Evolutionary conservation across 2,888 invertebrate genomes (phyloP), one percentile per base, ranked within the genome.

Genomic region (Buathra laborator): DNA sequence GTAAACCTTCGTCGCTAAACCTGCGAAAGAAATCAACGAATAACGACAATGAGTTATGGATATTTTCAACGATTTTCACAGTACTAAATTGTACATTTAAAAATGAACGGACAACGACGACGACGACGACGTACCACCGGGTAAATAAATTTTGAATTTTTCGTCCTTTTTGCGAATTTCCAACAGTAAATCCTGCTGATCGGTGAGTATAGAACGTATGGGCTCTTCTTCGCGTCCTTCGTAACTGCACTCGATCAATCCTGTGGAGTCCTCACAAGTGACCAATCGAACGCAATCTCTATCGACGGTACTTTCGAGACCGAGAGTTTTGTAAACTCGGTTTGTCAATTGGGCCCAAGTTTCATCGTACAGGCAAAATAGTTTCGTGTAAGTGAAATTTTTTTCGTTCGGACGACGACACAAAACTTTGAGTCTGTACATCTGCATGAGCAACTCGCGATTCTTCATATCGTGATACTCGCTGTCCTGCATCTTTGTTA

Each of bases 241-340:
- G 89, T 96, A 96, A 80, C 96, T 97, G 84, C 95, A 95, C 85
- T 96, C 95, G 37, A 97, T 95, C 10, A 95, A 95, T 86, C 96
- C 96, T 82, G 95, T 94, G 66, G 94, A 93, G 77, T 95, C 95
- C 90, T 97, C 96, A 90, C 96, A 97, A 78, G 95, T 95, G 24
- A 97, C 97, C 37, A 98, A 94, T 5, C 97, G 95, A 90, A 96
- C 97, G 86, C 96, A 95, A 72, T 96, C 95, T n/a, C 96, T 88
- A 3, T 96, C 95, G 0, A 96, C 95, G 81, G 95, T 91, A 29
- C 94, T 94, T 37, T 96, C 95, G 51, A 97, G 94, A 86, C 95
- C 95, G 76, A 96, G 94, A 89, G 95, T 94, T 84, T 95, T 94
- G 90, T 96, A 95, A 9, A 96, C 96, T 37, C 95, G 94, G 77